phyloP scores from a whole-genome alignment of 1,140 invertebrate species.

The Musca vetustissima region DNA sequence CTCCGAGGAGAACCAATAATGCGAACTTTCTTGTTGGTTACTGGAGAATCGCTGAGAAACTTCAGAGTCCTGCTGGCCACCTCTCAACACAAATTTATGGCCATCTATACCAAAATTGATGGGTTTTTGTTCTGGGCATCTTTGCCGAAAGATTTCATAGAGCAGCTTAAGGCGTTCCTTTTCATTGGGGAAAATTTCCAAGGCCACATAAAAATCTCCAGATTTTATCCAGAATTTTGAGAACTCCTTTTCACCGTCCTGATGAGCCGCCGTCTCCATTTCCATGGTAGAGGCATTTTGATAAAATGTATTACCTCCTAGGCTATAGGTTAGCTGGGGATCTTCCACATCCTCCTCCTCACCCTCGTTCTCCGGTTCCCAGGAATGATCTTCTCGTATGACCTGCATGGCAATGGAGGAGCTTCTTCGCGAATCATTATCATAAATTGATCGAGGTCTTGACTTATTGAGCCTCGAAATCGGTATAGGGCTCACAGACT shows the following conservation, averaged over 20 bases:
- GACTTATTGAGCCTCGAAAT: neutral
- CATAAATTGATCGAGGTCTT: neutral
- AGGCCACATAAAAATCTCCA: conserved; percentile 41
- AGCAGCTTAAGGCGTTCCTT: conserved; percentile 40
- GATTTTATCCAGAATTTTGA: conserved; percentile 45
- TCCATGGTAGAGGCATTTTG: too few species aligned
- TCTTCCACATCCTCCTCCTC: too few species aligned
- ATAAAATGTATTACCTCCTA: too few species aligned
- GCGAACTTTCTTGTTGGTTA: conserved; percentile 39
- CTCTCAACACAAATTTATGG: conserved; percentile 35
- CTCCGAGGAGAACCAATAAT: conserved; percentile 52
- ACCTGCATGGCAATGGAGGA: conserved; percentile 47
- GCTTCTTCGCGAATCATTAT: conserved; percentile 37
- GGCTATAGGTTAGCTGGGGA: too few species aligned
- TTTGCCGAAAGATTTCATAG: conserved; percentile 48
- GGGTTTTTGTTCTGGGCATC: conserved; percentile 40
- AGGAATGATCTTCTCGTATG: conserved; percentile 45
- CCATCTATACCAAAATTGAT: conserved; percentile 49
- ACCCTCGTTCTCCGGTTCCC: conserved; percentile 27
- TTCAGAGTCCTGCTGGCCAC: neutral
- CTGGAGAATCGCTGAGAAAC: conserved; percentile 31
- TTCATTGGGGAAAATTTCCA: conserved; percentile 39
- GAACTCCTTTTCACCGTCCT: neutral
- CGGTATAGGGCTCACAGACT: conserved; percentile 36
- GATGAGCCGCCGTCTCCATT: conserved; percentile 17